Evolutionary conservation across 2,888 invertebrate species (phyloP), one percentile per base, ranked within the genome.

Genomic region (Callyntrura sp.): DNA sequence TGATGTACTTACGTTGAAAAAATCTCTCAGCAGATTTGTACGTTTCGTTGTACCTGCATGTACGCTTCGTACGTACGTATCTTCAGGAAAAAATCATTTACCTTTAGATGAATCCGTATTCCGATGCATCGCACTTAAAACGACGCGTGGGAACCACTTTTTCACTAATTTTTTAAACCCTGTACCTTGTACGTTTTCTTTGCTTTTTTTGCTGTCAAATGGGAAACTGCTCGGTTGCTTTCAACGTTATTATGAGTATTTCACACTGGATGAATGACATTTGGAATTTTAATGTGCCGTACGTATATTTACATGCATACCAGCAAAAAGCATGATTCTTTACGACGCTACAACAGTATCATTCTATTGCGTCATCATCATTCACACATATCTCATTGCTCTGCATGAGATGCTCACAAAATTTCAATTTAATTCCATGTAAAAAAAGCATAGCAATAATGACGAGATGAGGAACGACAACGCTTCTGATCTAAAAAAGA

Each of bases 241-340:
- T 76, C 55, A 76, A 73, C 76, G 62, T 82, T 87, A 87, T 87
- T 87, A 73, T 55, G 84, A 62, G 62, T 87, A 68, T 76, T 79
- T 68, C 81, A 70, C 88, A 70, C 83, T 88, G 88, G 88, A 88
- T 88, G 88, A 88, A 88, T 88, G 88, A 88, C 88, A 88, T 88
- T 88, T 88, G 88, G 88, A 88, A 88, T 88, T 83, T 88, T 88
- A 88, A 84, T 88, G 88, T 84, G 78, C 70, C 65, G 45, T 83
- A 51, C 65, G 51, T 78, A 12, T 23, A 78, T 81, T 70, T 86
- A 28, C 51, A 86, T 85, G 43, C 60, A 65, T 73, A 65, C 17
- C 28, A 78, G 12, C n/a, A 45, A 60, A 85, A 85, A 85, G 25
- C 4, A n/a, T 14, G 14, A 3, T 28, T 20, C 51, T 25, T 11